A percentile compares a stretch with the other conserved stretches of the same genome.
phyloP scores from a whole-genome alignment of 2,797 vertebrate genomes.

The Heteromormyrus szaboi region DNA sequence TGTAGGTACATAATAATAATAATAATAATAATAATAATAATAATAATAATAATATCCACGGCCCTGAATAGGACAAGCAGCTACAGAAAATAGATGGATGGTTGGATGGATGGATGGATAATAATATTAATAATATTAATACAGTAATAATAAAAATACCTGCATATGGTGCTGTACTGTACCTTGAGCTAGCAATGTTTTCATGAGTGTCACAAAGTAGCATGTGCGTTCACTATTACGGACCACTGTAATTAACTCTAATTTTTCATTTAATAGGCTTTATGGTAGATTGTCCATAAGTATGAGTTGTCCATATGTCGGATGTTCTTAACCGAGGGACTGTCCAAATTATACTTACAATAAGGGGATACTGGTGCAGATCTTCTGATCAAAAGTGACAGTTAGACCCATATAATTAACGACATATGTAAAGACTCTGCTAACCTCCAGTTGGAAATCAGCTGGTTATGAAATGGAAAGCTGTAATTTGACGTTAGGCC shows the following conservation, averaged over 20 bases:
- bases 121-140: not conserved
- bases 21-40: not conserved
- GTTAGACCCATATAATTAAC: not conserved
- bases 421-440: not conserved
- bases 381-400: not conserved
- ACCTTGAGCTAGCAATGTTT: not conserved
- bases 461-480: not conserved
- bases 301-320: not conserved
- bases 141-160: not conserved
- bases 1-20: not conserved
- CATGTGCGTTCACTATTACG: not conserved
- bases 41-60: not conserved
- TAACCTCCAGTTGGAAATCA: not conserved
- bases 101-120: not conserved
- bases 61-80: not conserved
- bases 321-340: not conserved
- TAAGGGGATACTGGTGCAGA: not conserved
- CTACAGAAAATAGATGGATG: not conserved
- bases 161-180: not conserved
- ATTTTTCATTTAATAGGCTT: not conserved
- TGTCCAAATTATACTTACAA: not conserved
- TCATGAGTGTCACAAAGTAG: not conserved
- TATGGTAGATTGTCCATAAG: not conserved
- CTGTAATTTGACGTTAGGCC: not conserved
- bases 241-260: not conserved